Base-by-base conservation (phyloP, 2,113 vertebrate species). In the Caracal caracal region DNA sequence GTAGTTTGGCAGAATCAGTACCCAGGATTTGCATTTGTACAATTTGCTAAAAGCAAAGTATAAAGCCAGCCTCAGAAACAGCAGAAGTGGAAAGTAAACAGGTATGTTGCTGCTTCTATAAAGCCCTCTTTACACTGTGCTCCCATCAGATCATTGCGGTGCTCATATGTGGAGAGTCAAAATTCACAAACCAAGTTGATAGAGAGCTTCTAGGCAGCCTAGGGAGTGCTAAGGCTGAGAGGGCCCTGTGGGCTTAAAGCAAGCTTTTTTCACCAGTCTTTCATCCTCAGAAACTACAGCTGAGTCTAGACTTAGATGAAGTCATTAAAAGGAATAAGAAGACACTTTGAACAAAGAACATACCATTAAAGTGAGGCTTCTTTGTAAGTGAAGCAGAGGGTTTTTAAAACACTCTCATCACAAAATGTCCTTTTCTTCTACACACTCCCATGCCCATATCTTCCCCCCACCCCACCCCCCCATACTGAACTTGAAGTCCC, bases 301-400 rank as follows among this genome's bases (percentile, higher is more conserved):
- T 94, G n/a, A 68, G 22, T 82, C 35, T 89, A 86, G n/a, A 87
- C 80, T 86, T 65, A 51, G 28, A 68, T 65, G 37, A 35, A 88
- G 53, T 66, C 26, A 83, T 91, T 79, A 82, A 91, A 49, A 15
- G 40, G 30, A 5, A 6, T 51, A 81, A 85, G 43, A 33, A 30
- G 80, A 95, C 40, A 82, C 9, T 20, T 47, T 22, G 0, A 26
- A 22, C 7, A 73, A 22, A 59, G n/a, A 49, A 40, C 59, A 68
- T 40, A 71, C 3, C 5, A 15, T 80, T 37, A 82, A 71, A 80
- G 7, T n/a, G 37, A 86, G 7, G 20, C 12, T 96, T 56, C 49
- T n/a, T 59, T 70, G 7, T 40, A 82, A 47, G 35, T 33, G 20
- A 91, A 91, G 8, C 37, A 56, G n/a, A 94, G 22, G 10, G 5